A percentile compares a stretch with the other conserved stretches of the same genome.
phyloP scores from a whole-genome alignment of 2,797 vertebrate species.

The Urophycis tenuis region DNA sequence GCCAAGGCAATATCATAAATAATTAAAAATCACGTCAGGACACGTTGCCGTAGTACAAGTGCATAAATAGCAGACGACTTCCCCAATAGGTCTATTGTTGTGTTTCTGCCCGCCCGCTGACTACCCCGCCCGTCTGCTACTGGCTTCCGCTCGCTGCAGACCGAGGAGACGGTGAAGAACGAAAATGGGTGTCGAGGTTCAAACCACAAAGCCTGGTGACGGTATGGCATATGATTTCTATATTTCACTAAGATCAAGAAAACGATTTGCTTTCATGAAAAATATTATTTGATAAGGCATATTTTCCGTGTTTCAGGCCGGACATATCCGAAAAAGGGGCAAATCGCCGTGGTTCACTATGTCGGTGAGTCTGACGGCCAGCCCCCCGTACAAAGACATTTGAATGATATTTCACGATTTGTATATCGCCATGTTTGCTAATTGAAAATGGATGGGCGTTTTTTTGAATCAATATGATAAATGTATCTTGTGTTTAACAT shows the following conservation, averaged over 20 bases:
- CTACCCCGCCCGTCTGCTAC: neutral
- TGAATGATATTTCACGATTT: neutral
- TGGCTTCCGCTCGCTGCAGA: constrained; percentile 39
- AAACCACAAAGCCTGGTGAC: constrained; percentile 81
- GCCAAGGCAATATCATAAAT: no score
- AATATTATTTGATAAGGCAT: neutral
- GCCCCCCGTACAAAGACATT: neutral
- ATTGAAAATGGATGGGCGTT: no score
- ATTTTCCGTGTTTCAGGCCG: constrained; percentile 65
- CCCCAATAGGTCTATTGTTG: neutral
- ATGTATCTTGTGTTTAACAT: no score
- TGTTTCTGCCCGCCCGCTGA: neutral
- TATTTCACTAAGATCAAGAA: neutral
- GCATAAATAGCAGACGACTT: neutral
- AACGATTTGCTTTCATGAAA: neutral
- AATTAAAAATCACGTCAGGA: no score
- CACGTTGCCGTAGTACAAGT: neutral
- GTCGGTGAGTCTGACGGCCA: constrained; percentile 73
- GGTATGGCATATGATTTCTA: constrained; percentile 54
- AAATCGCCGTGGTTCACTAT: constrained; percentile 88
- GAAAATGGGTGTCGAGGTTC: constrained; percentile 83
- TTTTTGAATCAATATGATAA: no score
- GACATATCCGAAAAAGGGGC: constrained; percentile 87
- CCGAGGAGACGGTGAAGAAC: constrained; percentile 35
- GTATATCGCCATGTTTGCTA: neutral